Evolutionary conservation across 2,888 invertebrate species (phyloP).

Genomic region (Cremastinae sp.): DNA sequence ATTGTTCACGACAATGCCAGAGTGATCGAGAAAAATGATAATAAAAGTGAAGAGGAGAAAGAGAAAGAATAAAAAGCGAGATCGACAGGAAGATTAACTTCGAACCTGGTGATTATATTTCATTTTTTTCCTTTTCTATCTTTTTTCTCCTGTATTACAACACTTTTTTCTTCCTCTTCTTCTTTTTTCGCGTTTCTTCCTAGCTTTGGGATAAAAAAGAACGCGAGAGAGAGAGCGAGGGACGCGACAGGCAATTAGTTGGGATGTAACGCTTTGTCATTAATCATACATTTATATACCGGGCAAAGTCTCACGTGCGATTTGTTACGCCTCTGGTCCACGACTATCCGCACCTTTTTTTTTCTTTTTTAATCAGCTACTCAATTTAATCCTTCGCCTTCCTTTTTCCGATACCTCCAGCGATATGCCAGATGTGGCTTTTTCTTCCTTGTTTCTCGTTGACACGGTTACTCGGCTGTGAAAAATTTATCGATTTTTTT

Average conservation of each 20-base stretch:
- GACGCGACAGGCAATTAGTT: conserved; percentile 42
- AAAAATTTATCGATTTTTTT: too few species aligned
- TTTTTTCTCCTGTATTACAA: background rate
- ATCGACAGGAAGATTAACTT: conserved; percentile 31
- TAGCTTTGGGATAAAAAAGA: conserved; percentile 4
- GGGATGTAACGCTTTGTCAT: conserved; percentile 54
- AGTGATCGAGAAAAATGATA: conserved; percentile 12
- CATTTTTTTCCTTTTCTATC: conserved; percentile 10
- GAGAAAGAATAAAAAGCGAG: conserved; percentile 38
- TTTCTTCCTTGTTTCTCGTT: too few species aligned
- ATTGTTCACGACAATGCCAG: conserved; percentile 24
- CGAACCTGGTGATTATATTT: conserved; percentile 44
- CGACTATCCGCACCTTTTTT: conserved; percentile 3
- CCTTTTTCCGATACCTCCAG: too few species aligned
- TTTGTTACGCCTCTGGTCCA: conserved; percentile 45
- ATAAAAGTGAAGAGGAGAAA: too few species aligned
- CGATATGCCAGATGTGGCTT: too few species aligned
- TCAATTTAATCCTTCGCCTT: conserved; percentile 9
- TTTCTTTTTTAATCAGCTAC: conserved; percentile 15
- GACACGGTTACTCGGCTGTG: too few species aligned
- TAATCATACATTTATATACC: conserved; percentile 64
- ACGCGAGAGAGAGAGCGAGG: conserved; percentile 9
- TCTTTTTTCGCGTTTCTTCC: background rate
- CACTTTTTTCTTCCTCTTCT: conserved; percentile 42
- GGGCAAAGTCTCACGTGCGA: conserved; percentile 44